Conservation (phyloP, 92 coral and sea anemone species). For the Epizoanthus illoricatus region DNA sequence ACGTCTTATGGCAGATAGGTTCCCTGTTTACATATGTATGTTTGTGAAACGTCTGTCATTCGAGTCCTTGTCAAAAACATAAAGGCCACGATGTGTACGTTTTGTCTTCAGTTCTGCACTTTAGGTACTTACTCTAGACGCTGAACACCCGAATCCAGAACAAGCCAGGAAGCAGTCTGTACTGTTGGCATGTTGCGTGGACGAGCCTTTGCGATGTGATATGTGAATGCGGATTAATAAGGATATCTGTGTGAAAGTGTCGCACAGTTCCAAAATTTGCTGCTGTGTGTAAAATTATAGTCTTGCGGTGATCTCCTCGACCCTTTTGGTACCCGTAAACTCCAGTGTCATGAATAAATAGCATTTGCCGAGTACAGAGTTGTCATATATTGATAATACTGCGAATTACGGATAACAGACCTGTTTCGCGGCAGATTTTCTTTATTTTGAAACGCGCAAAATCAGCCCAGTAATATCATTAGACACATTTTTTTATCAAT, state of each 20-base stretch:
- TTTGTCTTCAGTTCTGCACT: too few species aligned
- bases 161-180: background rate
- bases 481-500: conserved; percentile 17
- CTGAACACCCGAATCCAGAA: conserved; percentile 15
- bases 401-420: conserved; percentile 32
- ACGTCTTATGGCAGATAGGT: too few species aligned
- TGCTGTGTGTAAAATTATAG: conserved; percentile 34
- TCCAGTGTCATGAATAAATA: background rate
- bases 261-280: conserved; percentile 4
- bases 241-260: conserved; percentile 15
- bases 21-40: too few species aligned
- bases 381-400: background rate
- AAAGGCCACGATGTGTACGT: too few species aligned
- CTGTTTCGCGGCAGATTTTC: conserved; percentile 29
- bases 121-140: background rate
- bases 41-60: too few species aligned
- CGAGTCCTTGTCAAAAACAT: too few species aligned
- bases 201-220: conserved; percentile 23
- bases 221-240: conserved; percentile 25
- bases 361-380: conserved; percentile 11
- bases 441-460: conserved; percentile 31
- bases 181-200: background rate
- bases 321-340: background rate
- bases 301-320: background rate
- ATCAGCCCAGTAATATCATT: conserved; percentile 36